These are phyloP conservation scores for Drosophila arawakana DNA, from an alignment of 1,140 invertebrate species.

Conservation along the genomic window DNA sequence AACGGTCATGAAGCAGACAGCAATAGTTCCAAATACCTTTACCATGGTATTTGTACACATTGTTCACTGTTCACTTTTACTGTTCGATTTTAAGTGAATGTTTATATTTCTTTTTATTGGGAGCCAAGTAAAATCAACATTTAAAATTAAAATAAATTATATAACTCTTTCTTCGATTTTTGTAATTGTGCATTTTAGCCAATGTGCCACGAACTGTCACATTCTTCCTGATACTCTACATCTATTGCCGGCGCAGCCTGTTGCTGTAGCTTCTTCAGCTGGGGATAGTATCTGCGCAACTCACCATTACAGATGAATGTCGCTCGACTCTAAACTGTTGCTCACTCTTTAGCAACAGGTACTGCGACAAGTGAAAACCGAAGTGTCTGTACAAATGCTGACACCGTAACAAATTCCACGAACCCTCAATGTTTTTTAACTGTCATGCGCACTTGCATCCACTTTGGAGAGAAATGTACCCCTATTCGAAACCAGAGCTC, in stretches of 20 bases:
- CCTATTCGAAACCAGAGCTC: slow-evolving; percentile 15
- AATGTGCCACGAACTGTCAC: slow-evolving; percentile 1
- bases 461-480: slow-evolving; percentile 1
- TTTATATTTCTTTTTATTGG: too few relatives aligned
- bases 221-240: not conserved
- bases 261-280: slow-evolving; percentile 48
- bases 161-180: not conserved
- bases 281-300: slow-evolving; percentile 32
- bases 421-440: slow-evolving; percentile 4
- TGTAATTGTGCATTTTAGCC: not conserved
- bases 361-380: slow-evolving; percentile 28
- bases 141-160: not conserved
- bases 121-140: not conserved
- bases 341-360: slow-evolving; percentile 83
- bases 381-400: not conserved
- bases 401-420: not conserved
- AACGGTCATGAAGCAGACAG: slow-evolving; percentile 3
- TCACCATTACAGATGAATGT: slow-evolving; percentile 33
- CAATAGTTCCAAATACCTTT: not conserved
- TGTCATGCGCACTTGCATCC: slow-evolving; percentile 5
- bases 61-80: too few relatives aligned
- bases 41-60: not conserved
- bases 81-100: too few relatives aligned
- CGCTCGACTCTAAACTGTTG: slow-evolving; percentile 75
- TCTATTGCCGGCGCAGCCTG: slow-evolving; percentile 52